These are phyloP conservation scores for Congeria kusceri DNA, from an alignment of 2,888 invertebrate genomes.

Conservation along the genomic window DNA sequence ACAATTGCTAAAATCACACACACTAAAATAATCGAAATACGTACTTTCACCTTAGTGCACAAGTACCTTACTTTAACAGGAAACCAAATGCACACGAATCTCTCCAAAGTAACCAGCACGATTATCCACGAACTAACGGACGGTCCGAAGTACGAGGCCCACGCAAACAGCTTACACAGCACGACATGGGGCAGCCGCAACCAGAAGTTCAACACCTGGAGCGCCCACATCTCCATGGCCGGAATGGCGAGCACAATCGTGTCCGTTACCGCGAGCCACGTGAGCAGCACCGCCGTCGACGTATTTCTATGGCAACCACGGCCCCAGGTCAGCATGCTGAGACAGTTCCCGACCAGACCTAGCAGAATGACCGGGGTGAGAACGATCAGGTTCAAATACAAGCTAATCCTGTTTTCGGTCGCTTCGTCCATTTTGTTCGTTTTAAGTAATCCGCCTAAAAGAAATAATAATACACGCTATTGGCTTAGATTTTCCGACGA, in stretches of 20 bases:
- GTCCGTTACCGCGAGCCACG: slow-evolving; percentile 42
- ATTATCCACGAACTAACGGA: slow-evolving; percentile 48
- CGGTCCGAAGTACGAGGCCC: slow-evolving; percentile 50
- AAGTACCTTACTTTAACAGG: slow-evolving; percentile 48
- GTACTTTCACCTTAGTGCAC: slow-evolving; percentile 48
- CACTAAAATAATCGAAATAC: slow-evolving; percentile 18
- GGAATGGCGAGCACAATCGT: slow-evolving; percentile 49
- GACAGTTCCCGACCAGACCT: slow-evolving; percentile 53
- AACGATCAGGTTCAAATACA: slow-evolving; percentile 35
- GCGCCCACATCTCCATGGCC: slow-evolving; percentile 45
- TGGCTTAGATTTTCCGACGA: no score
- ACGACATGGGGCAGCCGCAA: slow-evolving; percentile 29
- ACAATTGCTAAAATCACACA: slow-evolving; percentile 22
- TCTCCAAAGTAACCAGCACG: slow-evolving; percentile 47
- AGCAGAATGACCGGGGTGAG: slow-evolving; percentile 42
- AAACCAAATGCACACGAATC: slow-evolving; percentile 49
- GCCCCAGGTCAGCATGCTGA: slow-evolving; percentile 56
- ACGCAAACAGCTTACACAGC: slow-evolving; percentile 48
- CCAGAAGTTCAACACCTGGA: slow-evolving; percentile 10
- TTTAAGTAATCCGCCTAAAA: no score
- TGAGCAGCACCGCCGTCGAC: slow-evolving; percentile 48
- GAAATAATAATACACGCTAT: no score
- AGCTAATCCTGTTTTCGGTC: not conserved
- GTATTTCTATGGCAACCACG: slow-evolving; percentile 47
- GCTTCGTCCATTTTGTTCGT: not conserved